Percentiles rank a stretch among this genome's conserved stretches.
phyloP scores from a whole-genome alignment of 2,797 vertebrate species.

The Pipistrellus pygmaeus region DNA sequence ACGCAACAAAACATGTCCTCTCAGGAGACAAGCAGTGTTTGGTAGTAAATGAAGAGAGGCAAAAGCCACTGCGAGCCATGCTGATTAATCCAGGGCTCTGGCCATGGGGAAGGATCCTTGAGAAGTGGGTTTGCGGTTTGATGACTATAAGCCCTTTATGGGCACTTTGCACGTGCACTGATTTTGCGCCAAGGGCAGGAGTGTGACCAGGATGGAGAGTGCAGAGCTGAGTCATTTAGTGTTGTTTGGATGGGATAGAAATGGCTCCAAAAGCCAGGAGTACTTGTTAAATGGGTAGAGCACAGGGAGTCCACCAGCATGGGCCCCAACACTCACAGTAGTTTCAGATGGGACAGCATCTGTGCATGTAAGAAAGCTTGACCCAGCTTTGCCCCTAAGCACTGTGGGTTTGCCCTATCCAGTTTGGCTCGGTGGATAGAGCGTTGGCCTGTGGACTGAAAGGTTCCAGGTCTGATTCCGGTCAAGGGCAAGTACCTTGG shows the following conservation, averaged over 20 bases:
- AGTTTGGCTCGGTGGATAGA: too few relatives aligned
- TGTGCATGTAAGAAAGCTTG: neutral
- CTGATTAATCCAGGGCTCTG: slow-evolving; percentile 74
- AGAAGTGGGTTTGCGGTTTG: slow-evolving; percentile 74
- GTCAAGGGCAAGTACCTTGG: too few relatives aligned
- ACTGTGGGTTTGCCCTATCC: neutral
- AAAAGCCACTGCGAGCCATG: slow-evolving; percentile 52
- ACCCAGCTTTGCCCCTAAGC: neutral
- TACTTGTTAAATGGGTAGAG: slow-evolving; percentile 34
- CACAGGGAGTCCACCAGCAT: neutral
- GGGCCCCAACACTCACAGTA: neutral
- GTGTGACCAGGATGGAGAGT: slow-evolving; percentile 39
- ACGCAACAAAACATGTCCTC: slow-evolving; percentile 85
- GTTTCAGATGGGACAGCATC: neutral
- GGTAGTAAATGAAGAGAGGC: slow-evolving; percentile 82
- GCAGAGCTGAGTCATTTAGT: neutral
- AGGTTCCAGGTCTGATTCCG: too few relatives aligned
- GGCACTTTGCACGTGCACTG: slow-evolving; percentile 3
- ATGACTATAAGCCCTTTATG: slow-evolving; percentile 24
- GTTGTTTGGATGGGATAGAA: slow-evolving; percentile 16
- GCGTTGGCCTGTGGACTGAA: too few relatives aligned
- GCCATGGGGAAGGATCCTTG: slow-evolving; percentile 79
- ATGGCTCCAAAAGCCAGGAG: neutral
- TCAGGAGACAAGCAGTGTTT: slow-evolving; percentile 77
- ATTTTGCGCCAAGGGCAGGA: slow-evolving; percentile 47